Base-by-base conservation (phyloP, 2,113 vertebrate species). In the Chaetodon auriga region DNA sequence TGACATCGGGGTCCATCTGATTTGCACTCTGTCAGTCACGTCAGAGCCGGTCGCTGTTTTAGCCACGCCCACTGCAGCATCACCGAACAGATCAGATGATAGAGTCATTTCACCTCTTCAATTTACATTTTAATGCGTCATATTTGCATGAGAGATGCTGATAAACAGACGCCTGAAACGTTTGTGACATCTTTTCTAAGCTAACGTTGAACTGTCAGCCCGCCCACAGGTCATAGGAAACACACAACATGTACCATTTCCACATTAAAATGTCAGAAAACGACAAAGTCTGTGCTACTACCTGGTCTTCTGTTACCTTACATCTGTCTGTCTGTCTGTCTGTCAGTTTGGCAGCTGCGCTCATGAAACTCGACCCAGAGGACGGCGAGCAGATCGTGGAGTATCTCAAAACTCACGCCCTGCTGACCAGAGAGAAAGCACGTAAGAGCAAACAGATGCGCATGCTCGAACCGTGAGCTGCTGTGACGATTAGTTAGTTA, bases 321-420 rank as follows among this genome's bases (percentile, higher is more conserved):
- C 30, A 30, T 30, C 3, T 46, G 6, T 68, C 16, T 54, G 9
- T 68, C 16, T 54, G 9, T 68, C 30, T 61, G 45, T 81, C 46
- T 62, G n/a, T 60, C 74, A 92, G 87, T 55, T 13, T 94, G 16
- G 69, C 38, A 21, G 79, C 75, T 0, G 85, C 81, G 13, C 78
- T 95, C 92, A 84, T 92, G 84, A 96, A 96, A 78, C 75, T 97
- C 55, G 96, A 98, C 30, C 96, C 96, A 36, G 96, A 97, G 60
- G 97, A 99, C 25, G 96, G 97, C 0, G 96, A 97, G 79, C 95
- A 97, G 93, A 96, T 98, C 84, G 95, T 98, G 91, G 97, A 97
- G 55, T 98, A 97, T 84, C 95, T 99, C 13, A 97, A 96, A 82
- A 97, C 98, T 21, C 97, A 98, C 69, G 94, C 97, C 30, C 94